These are phyloP conservation scores for Chloroceryle inda DNA, from an alignment of 2,797 vertebrate genomes.

Conservation along the genomic window DNA sequence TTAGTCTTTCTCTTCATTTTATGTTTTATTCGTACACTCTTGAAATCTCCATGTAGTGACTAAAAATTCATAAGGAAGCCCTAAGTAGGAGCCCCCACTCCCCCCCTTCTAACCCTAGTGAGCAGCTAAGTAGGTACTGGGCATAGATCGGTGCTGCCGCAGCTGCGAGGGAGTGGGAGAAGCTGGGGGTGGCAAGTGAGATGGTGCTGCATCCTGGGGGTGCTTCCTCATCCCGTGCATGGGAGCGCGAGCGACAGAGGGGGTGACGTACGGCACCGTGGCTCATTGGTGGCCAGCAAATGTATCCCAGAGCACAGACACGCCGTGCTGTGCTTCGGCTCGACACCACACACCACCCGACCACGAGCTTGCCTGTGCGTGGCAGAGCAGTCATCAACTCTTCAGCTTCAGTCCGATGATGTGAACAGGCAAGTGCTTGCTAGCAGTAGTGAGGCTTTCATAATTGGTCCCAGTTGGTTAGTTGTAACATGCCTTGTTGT, in stretches of 20 bases:
- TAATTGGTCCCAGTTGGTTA: constrained; percentile 57
- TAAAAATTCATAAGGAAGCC: constrained; percentile 54
- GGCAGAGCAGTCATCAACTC: constrained; percentile 13
- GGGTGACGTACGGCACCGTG: fast-evolving
- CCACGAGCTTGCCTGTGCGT: fast-evolving
- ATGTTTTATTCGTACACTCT: constrained; percentile 3
- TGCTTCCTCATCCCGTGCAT: not conserved
- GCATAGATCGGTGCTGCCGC: fast-evolving
- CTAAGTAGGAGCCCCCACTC: not conserved
- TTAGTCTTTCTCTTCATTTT: constrained; percentile 30
- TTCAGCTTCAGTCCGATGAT: not conserved
- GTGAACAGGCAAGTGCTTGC: constrained; percentile 27
- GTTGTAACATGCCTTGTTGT: constrained; percentile 44
- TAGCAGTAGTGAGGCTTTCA: constrained; percentile 17
- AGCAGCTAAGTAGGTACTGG: not conserved
- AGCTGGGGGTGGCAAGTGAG: not conserved
- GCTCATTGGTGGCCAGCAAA: not conserved
- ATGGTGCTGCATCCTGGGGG: not conserved
- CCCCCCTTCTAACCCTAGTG: not conserved
- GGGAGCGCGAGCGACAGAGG: not conserved
- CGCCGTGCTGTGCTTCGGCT: not conserved
- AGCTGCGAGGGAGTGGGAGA: not conserved
- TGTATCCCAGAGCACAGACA: not conserved
- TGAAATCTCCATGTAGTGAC: constrained; percentile 58
- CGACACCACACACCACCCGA: fast-evolving